phyloP scores from a whole-genome alignment of 2,113 vertebrate genomes.

The Vulpes ferrilata region DNA sequence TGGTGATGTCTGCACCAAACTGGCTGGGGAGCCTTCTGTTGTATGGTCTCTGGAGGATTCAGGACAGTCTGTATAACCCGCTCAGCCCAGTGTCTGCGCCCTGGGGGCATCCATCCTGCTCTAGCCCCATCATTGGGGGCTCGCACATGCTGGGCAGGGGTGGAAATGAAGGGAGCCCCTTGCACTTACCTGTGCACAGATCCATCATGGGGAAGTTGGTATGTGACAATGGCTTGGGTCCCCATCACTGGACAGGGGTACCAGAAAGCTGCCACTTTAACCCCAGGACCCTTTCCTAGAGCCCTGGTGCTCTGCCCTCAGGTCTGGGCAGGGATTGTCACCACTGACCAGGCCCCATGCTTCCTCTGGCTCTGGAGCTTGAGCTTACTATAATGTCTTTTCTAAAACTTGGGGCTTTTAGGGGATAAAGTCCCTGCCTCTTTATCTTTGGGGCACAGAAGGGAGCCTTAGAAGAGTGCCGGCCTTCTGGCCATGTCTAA shows the following conservation, averaged over 20 bases:
- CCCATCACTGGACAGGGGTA: background rate
- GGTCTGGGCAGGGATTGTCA: background rate
- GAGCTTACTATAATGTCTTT: background rate
- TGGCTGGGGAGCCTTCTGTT: no score
- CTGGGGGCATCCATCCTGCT: background rate
- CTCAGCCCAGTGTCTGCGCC: background rate
- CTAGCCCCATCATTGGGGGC: background rate
- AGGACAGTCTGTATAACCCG: background rate
- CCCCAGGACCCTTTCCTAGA: background rate
- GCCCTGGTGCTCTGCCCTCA: background rate
- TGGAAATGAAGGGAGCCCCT: background rate
- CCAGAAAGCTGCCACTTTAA: background rate
- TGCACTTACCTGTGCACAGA: accelerated
- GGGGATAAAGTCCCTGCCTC: constrained; percentile 48
- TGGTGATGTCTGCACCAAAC: background rate
- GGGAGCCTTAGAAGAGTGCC: constrained; percentile 68
- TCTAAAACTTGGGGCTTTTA: background rate
- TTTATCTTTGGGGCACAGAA: constrained; percentile 66
- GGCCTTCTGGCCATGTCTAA: constrained; percentile 70
- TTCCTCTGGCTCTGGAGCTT: background rate
- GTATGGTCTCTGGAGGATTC: background rate
- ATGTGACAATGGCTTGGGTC: background rate
- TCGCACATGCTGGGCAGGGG: background rate
- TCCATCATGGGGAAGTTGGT: background rate
- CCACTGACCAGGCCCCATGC: background rate